phyloP scores from a whole-genome alignment of 1,140 invertebrate species.

The Lordiphosa stackelbergi region DNA sequence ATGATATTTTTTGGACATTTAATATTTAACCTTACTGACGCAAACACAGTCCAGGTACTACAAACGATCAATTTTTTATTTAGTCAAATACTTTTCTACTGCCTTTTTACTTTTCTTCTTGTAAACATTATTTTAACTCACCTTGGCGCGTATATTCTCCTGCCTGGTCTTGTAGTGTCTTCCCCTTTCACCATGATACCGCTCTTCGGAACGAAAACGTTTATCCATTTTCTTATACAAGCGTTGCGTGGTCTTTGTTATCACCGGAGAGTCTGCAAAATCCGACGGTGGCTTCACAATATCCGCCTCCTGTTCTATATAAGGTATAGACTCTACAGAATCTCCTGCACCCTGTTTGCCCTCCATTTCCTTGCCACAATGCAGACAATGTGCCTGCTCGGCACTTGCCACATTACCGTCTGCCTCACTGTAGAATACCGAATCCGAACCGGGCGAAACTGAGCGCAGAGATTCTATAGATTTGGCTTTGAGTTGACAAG shows the following conservation, averaged over 20 bases:
- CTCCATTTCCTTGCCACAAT: conserved; percentile 88
- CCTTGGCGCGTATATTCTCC: conserved; percentile 85
- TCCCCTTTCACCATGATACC: conserved; percentile 80
- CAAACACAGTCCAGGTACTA: too few relatives aligned
- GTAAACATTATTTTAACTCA: conserved; percentile 39
- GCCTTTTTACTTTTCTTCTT: too few relatives aligned
- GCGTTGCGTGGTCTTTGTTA: conserved; percentile 78
- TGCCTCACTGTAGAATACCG: conserved; percentile 91
- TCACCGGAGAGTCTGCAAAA: conserved; percentile 90
- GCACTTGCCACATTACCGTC: conserved; percentile 78
- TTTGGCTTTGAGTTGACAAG: conserved; percentile 84
- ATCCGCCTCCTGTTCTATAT: conserved; percentile 79
- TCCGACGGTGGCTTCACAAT: conserved; percentile 91
- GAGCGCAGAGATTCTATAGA: conserved; percentile 90
- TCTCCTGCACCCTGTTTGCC: conserved; percentile 75
- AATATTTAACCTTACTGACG: too few relatives aligned
- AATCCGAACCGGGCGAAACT: conserved; percentile 91
- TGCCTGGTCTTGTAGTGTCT: conserved; percentile 83
- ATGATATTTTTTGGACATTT: too few relatives aligned
- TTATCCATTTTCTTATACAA: conserved; percentile 90
- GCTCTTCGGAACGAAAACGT: conserved; percentile 88
- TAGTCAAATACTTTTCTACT: too few relatives aligned
- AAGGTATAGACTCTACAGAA: conserved; percentile 72
- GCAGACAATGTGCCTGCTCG: conserved; percentile 82
- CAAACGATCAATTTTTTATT: too few relatives aligned